These are phyloP conservation scores for Drosophila ercepeae DNA, from an alignment of 1,140 invertebrate species.

Conservation along the genomic window DNA sequence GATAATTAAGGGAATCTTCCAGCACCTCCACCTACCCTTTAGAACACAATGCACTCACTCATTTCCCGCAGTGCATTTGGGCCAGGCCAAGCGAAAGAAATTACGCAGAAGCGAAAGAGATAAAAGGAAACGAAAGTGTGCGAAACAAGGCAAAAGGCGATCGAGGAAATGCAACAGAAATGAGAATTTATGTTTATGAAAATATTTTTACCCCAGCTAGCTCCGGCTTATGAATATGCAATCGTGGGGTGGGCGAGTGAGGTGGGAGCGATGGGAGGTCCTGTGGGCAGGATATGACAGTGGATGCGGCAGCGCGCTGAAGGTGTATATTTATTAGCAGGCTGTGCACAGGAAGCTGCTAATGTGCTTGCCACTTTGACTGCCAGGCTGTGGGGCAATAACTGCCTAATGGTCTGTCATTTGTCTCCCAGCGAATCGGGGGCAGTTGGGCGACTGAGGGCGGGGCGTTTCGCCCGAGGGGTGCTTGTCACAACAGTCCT, in stretches of 20 bases:
- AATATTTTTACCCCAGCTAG: slow-evolving; percentile 54
- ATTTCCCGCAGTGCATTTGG: slow-evolving; percentile 52
- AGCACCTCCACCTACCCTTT: neutral
- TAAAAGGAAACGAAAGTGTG: slow-evolving; percentile 59
- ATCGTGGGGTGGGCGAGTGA: slow-evolving; percentile 19
- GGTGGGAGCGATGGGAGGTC: neutral
- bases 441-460: neutral
- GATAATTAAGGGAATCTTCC: slow-evolving; percentile 36
- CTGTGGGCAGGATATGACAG: slow-evolving; percentile 16
- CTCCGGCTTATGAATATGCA: slow-evolving; percentile 67
- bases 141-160: slow-evolving; percentile 57
- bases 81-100: slow-evolving; percentile 54
- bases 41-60: neutral
- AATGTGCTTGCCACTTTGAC: slow-evolving; percentile 76
- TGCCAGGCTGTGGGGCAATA: slow-evolving; percentile 69
- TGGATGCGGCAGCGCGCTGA: slow-evolving; percentile 2
- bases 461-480: neutral
- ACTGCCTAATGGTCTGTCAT: slow-evolving; percentile 74
- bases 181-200: slow-evolving; percentile 75
- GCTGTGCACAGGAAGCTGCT: slow-evolving; percentile 69
- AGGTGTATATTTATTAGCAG: slow-evolving; percentile 75
- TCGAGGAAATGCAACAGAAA: slow-evolving; percentile 77
- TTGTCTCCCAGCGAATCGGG: slow-evolving; percentile 48
- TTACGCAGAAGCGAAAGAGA: slow-evolving; percentile 54
- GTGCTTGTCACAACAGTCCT: slow-evolving; percentile 3